phyloP scores from a whole-genome alignment of 2,888 invertebrate species.

The Strigamia maritima region DNA sequence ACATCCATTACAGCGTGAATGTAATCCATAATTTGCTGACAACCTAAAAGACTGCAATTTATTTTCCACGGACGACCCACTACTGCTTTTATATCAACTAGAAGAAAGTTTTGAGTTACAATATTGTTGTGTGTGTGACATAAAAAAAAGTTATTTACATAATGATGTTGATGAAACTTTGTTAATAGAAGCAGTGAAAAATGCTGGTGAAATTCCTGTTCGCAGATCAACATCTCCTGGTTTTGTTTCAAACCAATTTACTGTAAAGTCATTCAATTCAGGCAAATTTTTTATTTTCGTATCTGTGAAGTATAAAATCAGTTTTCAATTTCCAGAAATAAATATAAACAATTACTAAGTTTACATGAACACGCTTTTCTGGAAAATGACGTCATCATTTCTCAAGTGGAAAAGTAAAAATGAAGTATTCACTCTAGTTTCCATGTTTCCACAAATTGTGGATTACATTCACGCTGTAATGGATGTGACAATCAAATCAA shows the following conservation, averaged over 20 bases:
- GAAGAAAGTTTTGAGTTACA: not conserved
- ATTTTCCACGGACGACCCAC: conserved; percentile 49
- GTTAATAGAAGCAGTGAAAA: conserved; percentile 57
- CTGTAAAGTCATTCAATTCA: conserved; percentile 31
- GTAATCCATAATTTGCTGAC: not conserved
- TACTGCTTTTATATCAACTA: conserved; percentile 45
- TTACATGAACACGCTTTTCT: too few relatives aligned
- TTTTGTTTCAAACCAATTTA: conserved; percentile 54
- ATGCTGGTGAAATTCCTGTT: conserved; percentile 72
- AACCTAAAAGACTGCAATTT: conserved; percentile 45
- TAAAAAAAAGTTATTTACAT: conserved; percentile 41
- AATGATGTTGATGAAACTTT: not conserved
- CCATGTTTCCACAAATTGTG: not conserved
- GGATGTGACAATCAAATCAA: not conserved
- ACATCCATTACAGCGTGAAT: not conserved
- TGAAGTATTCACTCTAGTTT: too few relatives aligned
- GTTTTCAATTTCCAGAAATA: too few relatives aligned
- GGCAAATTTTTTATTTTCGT: too few relatives aligned
- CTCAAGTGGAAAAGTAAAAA: too few relatives aligned
- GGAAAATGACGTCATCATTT: too few relatives aligned
- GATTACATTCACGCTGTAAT: not conserved
- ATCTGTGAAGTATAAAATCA: too few relatives aligned
- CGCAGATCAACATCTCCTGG: conserved; percentile 64
- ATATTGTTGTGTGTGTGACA: too few relatives aligned
- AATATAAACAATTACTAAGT: too few relatives aligned